Evolutionary conservation across 2,888 invertebrate species (phyloP).

Genomic region (Itoplectis maculator): DNA sequence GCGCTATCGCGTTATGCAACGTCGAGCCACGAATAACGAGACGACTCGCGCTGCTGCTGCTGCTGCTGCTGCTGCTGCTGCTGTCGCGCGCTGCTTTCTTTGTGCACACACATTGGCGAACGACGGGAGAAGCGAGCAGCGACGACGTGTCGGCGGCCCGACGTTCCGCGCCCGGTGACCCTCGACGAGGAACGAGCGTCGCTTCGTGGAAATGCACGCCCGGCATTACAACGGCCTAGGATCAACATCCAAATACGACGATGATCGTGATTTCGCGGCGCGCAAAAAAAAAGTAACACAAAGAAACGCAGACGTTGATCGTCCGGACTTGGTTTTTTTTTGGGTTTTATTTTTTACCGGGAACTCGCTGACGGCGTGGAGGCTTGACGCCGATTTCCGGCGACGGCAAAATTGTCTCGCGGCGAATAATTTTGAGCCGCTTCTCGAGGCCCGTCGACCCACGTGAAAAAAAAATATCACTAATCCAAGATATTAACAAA

Average conservation of each 20-base stretch:
- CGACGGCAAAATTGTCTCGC: constrained; percentile 34
- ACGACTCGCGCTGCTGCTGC: constrained; percentile 41
- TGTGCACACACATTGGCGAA: constrained; percentile 43
- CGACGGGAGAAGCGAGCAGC: constrained; percentile 29
- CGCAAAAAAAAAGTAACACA: too few relatives aligned
- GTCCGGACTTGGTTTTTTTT: neutral
- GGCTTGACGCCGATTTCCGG: constrained; percentile 55
- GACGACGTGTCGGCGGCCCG: too few relatives aligned
- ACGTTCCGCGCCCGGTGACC: constrained; percentile 60
- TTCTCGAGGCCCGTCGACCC: too few relatives aligned
- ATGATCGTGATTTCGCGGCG: constrained; percentile 10
- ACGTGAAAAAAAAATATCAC: too few relatives aligned
- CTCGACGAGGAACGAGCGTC: constrained; percentile 60
- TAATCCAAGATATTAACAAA: too few relatives aligned
- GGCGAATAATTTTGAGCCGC: too few relatives aligned
- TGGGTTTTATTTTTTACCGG: constrained; percentile 18
- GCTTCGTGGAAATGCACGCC: constrained; percentile 48
- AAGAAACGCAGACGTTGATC: neutral
- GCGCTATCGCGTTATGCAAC: constrained; percentile 76
- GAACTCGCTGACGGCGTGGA: constrained; percentile 45
- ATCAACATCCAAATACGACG: constrained; percentile 23
- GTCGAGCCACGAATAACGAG: constrained; percentile 72
- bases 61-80: constrained; percentile 33
- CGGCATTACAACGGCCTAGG: constrained; percentile 17
- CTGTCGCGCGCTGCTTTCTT: constrained; percentile 58